Conservation (phyloP, 1,140 invertebrate genomes). For the Drosophila repleta region DNA sequence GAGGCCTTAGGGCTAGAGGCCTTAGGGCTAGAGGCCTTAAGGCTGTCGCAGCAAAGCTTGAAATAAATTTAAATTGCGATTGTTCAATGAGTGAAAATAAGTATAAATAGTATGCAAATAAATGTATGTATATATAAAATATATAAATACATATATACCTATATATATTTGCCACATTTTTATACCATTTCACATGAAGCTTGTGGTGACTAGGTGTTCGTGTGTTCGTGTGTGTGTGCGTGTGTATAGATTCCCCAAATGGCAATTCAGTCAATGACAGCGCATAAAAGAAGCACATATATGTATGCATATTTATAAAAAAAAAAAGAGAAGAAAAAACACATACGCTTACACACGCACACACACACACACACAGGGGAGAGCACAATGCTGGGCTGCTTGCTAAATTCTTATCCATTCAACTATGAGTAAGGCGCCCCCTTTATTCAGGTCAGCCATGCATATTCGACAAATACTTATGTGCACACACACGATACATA, state of each 20-base stretch:
- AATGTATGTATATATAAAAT: no score
- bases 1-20: no score
- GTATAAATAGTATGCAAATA: no score
- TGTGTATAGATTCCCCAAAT: slow-evolving; percentile 47
- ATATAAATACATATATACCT: no score
- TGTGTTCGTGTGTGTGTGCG: slow-evolving; percentile 1
- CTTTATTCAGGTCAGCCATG: slow-evolving; percentile 67
- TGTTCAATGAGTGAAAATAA: no score
- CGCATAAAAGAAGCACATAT: slow-evolving; percentile 52
- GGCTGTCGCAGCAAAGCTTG: no score
- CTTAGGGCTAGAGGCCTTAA: no score
- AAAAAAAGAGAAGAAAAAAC: neutral
- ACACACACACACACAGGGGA: slow-evolving; percentile 11
- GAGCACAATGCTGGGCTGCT: slow-evolving; percentile 19
- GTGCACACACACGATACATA: slow-evolving; percentile 4
- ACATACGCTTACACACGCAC: slow-evolving; percentile 2
- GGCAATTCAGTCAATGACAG: slow-evolving; percentile 71
- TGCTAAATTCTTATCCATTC: slow-evolving; percentile 67
- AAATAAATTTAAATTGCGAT: no score
- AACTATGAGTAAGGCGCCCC: slow-evolving; percentile 64
- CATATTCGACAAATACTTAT: slow-evolving; percentile 12
- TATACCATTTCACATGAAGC: slow-evolving; percentile 61
- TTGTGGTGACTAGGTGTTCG: slow-evolving; percentile 12
- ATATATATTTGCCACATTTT: slow-evolving; percentile 15
- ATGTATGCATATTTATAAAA: slow-evolving; percentile 2